A percentile compares a stretch with the other conserved stretches of the same genome.
Conservation (phyloP, 2,888 invertebrate species). For the Sminthurinus aureus region DNA sequence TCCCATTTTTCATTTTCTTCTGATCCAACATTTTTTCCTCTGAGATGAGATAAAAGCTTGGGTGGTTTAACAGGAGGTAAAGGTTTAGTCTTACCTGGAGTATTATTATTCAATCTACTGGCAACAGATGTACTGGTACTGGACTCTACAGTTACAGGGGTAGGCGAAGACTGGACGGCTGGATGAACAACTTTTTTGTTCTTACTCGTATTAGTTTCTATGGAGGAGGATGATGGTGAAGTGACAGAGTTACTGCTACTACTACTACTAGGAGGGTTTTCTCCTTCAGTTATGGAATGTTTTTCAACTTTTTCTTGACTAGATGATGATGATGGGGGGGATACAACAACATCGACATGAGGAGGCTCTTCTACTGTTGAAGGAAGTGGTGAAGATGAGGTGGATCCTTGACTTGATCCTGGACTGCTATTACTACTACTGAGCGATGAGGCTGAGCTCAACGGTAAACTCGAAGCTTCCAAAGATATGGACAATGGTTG, state of each 20-base stretch:
- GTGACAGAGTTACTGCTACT: constrained; percentile 1
- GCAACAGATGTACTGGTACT: constrained; percentile 45
- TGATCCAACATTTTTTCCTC: constrained; percentile 1
- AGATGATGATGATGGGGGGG: constrained; percentile 10
- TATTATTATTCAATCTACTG: constrained; percentile 50
- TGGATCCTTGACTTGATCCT: constrained; percentile 39
- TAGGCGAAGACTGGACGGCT: constrained; percentile 4
- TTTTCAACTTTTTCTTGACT: constrained; percentile 13
- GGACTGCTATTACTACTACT: constrained; percentile 51
- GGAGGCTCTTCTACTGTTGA: constrained; percentile 2
- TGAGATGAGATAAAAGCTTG: constrained; percentile 26
- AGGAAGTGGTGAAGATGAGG: constrained; percentile 50
- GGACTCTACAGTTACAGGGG: constrained; percentile 40
- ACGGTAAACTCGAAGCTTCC: constrained; percentile 48
- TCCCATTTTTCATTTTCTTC: constrained; percentile 47
- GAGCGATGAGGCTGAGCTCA: constrained; percentile 51
- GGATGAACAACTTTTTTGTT: background rate
- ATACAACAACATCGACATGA: background rate
- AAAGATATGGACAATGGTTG: constrained; percentile 4
- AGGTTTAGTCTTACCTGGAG: constrained; percentile 56
- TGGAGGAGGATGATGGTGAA: background rate
- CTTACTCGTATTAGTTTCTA: background rate
- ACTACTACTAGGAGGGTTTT: background rate
- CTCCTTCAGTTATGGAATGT: constrained; percentile 5
- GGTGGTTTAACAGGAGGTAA: constrained; percentile 30